A percentile compares a stretch with the other conserved stretches of the same genome.
These are phyloP conservation scores for Blastobasis adustella DNA, from an alignment of 2,888 invertebrate genomes.

Conservation along the genomic window DNA sequence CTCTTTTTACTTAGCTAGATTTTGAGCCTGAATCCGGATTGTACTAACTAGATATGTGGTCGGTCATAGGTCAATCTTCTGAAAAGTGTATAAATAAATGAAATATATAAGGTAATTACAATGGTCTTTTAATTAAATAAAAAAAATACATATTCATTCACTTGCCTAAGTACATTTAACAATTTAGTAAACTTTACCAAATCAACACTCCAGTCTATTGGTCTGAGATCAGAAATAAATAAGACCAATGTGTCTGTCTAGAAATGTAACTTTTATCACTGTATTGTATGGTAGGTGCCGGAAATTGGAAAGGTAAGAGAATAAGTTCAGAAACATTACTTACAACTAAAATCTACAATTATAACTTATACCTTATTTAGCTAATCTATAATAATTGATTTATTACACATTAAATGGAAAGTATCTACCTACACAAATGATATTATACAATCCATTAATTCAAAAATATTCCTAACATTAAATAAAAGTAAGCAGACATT, in stretches of 20 bases:
- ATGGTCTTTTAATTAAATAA: slow-evolving; percentile 69
- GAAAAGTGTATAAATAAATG: not conserved
- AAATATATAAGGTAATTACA: slow-evolving; percentile 31
- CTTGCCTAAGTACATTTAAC: slow-evolving; percentile 71
- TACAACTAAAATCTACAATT: slow-evolving; percentile 47
- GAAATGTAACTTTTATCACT: slow-evolving; percentile 19
- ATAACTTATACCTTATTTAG: slow-evolving; percentile 47
- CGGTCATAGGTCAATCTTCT: not conserved
- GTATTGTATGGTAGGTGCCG: slow-evolving; percentile 17
- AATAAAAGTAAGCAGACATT: slow-evolving; percentile 41
- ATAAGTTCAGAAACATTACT: slow-evolving; percentile 37
- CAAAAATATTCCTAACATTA: slow-evolving; percentile 36
- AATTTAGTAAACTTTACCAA: slow-evolving; percentile 69
- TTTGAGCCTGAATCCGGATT: no score
- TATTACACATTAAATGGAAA: slow-evolving; percentile 61
- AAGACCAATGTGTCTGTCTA: slow-evolving; percentile 31
- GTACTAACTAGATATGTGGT: no score
- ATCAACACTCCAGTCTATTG: slow-evolving; percentile 60
- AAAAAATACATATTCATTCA: slow-evolving; percentile 68
- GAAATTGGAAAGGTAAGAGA: not conserved
- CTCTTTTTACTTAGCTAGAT: no score
- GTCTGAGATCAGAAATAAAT: slow-evolving; percentile 67
- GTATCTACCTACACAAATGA: slow-evolving; percentile 43
- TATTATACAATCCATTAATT: slow-evolving; percentile 46
- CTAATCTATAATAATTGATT: slow-evolving; percentile 50